phyloP scores from a whole-genome alignment of 2,797 vertebrate genomes.

The Acanthurus lineatus region DNA sequence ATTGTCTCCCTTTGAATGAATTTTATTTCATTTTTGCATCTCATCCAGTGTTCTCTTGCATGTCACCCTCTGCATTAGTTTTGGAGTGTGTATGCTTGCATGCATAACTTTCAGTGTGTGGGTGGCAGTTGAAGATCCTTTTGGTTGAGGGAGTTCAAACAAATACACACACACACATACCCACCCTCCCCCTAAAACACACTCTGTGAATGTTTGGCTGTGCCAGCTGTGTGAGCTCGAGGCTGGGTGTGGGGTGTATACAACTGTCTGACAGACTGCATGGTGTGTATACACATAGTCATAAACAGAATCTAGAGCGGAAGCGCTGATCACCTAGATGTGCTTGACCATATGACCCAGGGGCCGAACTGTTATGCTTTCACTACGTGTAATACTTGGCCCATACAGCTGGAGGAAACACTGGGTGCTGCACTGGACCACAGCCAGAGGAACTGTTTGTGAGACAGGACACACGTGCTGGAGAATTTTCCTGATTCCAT shows the following conservation, averaged over 20 bases:
- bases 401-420: conserved; percentile 19
- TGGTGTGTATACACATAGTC: conserved; percentile 79
- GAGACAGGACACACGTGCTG: conserved; percentile 25
- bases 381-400: conserved; percentile 57
- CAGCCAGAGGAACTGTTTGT: conserved; percentile 32
- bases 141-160: conserved; percentile 38
- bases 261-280: conserved; percentile 74
- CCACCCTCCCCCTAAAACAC: conserved; percentile 43
- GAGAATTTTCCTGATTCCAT: conserved; percentile 48
- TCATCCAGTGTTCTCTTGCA: not conserved
- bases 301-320: conserved; percentile 82
- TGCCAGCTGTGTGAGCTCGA: conserved; percentile 80
- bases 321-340: conserved; percentile 79
- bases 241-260: conserved; percentile 78
- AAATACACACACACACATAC: conserved; percentile 11
- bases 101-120: conserved; percentile 29
- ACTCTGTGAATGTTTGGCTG: conserved; percentile 78
- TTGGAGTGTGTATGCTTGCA: conserved; percentile 12
- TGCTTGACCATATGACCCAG: conserved; percentile 71
- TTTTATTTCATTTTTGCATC: conserved; percentile 15
- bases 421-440: conserved; percentile 33
- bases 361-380: conserved; percentile 64
- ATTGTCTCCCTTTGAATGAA: too few species aligned
- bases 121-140: conserved; percentile 40
- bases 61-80: conserved; percentile 7